Base-by-base conservation (phyloP, 2,797 vertebrate species). In the Acanthis flammea region DNA sequence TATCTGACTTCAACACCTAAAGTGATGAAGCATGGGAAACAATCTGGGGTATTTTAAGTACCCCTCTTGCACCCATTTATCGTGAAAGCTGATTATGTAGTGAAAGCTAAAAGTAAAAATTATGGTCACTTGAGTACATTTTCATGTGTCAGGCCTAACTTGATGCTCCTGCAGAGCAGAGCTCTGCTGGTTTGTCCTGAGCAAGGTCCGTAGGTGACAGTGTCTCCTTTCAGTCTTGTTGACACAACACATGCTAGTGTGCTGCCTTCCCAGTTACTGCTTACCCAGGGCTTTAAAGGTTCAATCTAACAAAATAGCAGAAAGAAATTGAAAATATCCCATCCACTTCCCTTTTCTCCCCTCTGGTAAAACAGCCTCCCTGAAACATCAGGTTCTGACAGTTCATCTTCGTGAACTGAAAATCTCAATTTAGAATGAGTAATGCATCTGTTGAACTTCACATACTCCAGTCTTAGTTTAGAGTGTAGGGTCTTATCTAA, bases 131-230 rank as follows among this genome's bases (percentile, higher is more conserved):
- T 24, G 28, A 51, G 31, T 39, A 6, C n/a, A 7, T 63, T 35
- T 93, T 75, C 19, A 8, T 0, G 0, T 60, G 33, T 80, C 12
- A 37, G 41, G 25, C 37, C 39, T 30, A 23, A 13, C 12, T 65
- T 89, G 22, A 12, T 3, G 2, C 28, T 42, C 7, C 11, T 91
- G 33, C 47, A 25, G 71, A 48, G 30, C 3, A 48, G 48, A 75
- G 13, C 63, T 68, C 39, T 54, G 50, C n/a, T 72, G 17, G 75
- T 91, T 10, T 58, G 23, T 85, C 30, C 74, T 67, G n/a, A 48
- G 23, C 16, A 7, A 41, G 23, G 35, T 66, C n/a, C 0, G 0
- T 30, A 11, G 42, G 41, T 73, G 48, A 24, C 1, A 3, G 18
- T 90, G 37, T 88, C 47, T 83, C 39, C 19, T 73, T 90, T 77